Base-by-base conservation (phyloP, 2,888 invertebrate species). In the Gryllus longicercus region DNA sequence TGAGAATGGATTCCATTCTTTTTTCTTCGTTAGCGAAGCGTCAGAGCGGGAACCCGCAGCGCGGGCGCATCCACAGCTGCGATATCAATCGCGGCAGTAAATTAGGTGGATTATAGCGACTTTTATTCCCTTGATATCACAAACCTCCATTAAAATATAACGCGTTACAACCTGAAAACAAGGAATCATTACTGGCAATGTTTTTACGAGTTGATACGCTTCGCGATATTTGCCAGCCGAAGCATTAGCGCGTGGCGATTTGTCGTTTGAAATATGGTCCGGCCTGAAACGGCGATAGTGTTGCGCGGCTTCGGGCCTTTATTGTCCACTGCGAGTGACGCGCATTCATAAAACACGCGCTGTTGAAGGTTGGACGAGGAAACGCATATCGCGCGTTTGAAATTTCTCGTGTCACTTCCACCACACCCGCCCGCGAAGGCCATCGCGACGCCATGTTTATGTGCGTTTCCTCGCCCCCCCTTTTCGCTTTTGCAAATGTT, bases 81-180 rank as follows among this genome's bases (percentile, higher is more conserved):
- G n/a, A 63, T 63, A 63, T 63, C 63, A 63, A 63, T 63, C 63
- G 14, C 4, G 63, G 63, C n/a, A 18, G n/a, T 63, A 63, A 63
- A 63, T 63, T 63, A 63, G n/a, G 63, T 18, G 16, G 63, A 63
- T 63, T 63, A 63, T 63, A 14, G n/a, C n/a, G 63, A 63, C 63
- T 63, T 63, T 63, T 63, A 63, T 63, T 63, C 63, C 63, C 63
- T 38, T 38, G 38, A n/a, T 63, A 63, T 63, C 63, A 63, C 63
- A 63, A 14, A 63, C 63, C n/a, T 63, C 63, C 63, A 63, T 63
- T 63, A 63, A 63, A 63, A 63, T n/a, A 18, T n/a, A 63, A 63
- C 38, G 16, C 63, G 63, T 63, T n/a, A 63, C n/a, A n/a, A n/a
- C 63, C 63, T 18, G 63, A 63, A 63, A 63, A 63, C 63, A 63